Percentiles rank a stretch among this genome's conserved stretches.
These are phyloP conservation scores for Graptemys geographica DNA, from an alignment of 2,797 vertebrate species.

Conservation along the genomic window DNA sequence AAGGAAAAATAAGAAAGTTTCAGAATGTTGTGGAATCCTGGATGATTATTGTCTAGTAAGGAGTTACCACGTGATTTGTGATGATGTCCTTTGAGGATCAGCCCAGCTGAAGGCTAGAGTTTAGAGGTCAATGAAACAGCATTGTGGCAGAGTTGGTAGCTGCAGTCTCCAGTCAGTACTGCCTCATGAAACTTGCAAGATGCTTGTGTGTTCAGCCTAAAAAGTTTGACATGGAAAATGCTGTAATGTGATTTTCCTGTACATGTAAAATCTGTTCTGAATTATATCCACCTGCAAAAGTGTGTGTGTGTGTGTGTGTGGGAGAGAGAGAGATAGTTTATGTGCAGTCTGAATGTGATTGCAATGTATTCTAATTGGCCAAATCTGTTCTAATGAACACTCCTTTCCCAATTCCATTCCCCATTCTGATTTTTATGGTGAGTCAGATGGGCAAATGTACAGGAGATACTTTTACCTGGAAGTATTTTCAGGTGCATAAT, in stretches of 20 bases:
- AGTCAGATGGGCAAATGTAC: background rate
- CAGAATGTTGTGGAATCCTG: background rate
- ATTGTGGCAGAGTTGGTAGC: background rate
- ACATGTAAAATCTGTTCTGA: conserved; percentile 42
- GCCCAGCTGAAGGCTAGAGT: background rate
- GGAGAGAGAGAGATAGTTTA: conserved; percentile 7
- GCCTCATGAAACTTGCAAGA: background rate
- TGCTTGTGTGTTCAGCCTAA: conserved; percentile 38
- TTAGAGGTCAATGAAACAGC: background rate
- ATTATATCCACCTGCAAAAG: background rate
- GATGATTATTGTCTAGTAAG: background rate
- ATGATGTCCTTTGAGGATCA: background rate
- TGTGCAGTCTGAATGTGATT: conserved; percentile 21
- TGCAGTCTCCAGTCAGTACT: background rate
- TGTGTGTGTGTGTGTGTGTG: background rate
- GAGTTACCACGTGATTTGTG: rapidly evolving
- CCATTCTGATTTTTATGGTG: background rate
- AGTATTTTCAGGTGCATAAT: conserved; percentile 12
- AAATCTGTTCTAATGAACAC: conserved; percentile 5
- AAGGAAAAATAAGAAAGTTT: background rate
- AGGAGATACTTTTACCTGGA: background rate
- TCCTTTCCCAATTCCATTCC: background rate
- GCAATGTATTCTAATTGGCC: conserved; percentile 42
- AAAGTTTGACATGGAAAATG: conserved; percentile 55
- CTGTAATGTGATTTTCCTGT: conserved; percentile 14